Base-by-base conservation (phyloP, 2,113 vertebrate genomes). In the Amphilophus citrinellus region DNA sequence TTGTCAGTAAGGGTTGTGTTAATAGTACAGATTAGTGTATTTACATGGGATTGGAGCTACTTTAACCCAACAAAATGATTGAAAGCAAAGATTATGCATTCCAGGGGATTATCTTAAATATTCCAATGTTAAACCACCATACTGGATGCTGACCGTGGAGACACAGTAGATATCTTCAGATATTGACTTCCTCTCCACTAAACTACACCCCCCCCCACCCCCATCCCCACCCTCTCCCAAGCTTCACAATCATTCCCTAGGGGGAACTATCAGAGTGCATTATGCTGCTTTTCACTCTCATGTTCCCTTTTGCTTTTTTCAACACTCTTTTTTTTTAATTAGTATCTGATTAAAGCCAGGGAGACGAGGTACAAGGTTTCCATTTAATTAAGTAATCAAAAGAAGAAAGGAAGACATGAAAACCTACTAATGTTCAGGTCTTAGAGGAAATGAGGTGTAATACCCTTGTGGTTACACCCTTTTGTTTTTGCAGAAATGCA, bases 351-450 rank as follows among this genome's bases (percentile, higher is more conserved):
- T 94, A 92, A 93, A 92, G 66, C 87, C 9, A 35, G 78, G 73
- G 50, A 90, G 88, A 92, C 76, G 80, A 86, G 79, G 88, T 84
- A 85, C 80, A 91, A 86, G 61, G 79, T 89, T 95, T 88, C 87
- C 75, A 92, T 93, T 94, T 94, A 94, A 94, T 94, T 89, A 93
- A 92, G 92, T 82, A 88, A 92, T 94, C 90, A 94, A 92, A 92
- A 88, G 81, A 90, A 93, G 91, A 89, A 92, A 88, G 80, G 84
- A 65, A 89, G 89, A 92, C 81, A 86, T 88, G 83, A 85, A 94
- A 91, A 90, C 84, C 86, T 81, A 83, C 84, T 87, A 88, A 88
- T 82, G 68, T 68, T 61, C 27, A 73, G 80, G 78, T 89, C 85
- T 87, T 44, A 8, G 82, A 91, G 86, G 87, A 90, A 90, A 92